Base-by-base conservation (phyloP, 2,797 vertebrate genomes). In the Poecilia picta region DNA sequence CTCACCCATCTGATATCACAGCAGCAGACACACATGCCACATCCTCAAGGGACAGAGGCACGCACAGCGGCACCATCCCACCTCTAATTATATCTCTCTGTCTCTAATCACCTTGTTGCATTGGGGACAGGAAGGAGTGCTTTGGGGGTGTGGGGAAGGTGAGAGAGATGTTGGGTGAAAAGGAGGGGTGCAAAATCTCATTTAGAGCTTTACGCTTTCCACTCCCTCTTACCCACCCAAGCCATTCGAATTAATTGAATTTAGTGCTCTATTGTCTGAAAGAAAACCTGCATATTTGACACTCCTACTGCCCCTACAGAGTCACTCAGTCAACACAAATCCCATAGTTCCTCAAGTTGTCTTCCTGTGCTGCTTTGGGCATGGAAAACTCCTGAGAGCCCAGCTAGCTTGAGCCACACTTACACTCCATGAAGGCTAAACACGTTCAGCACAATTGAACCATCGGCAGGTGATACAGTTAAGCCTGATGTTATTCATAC, bases 191-290 rank as follows among this genome's bases (percentile, higher is more conserved):
- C 55, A 90, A 97, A 98, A 98, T 97, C 97, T 97, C 97, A 98
- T 98, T 98, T 98, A 96, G 96, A 97, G 97, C 97, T 98, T 97
- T 96, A 96, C 96, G 88, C 92, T 92, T 92, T 96, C 95, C 96
- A 96, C 97, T 97, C 95, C 92, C 96, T 95, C 94, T 96, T 95
- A 96, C 95, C 96, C 95, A 95, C 92, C 94, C 95, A 87, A 95
- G 95, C 96, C 97, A 97, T 92, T 94, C 92, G 92, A 87, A 93
- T 97, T 98, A 97, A 98, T 97, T 97, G 96, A 97, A 97, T 97
- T 96, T 96, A 96, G 96, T 95, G 88, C 94, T 95, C 96, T 95
- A 97, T 97, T 98, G 97, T 97, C 95, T 95, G 95, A 94, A 91
- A 95, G 95, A 96, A 95, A 89, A 94, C 96, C 96, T 89, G 93